A percentile compares a stretch with the other conserved stretches of the same genome.
Conservation (phyloP, 2,797 vertebrate species). For the Phalanger gymnotis region DNA sequence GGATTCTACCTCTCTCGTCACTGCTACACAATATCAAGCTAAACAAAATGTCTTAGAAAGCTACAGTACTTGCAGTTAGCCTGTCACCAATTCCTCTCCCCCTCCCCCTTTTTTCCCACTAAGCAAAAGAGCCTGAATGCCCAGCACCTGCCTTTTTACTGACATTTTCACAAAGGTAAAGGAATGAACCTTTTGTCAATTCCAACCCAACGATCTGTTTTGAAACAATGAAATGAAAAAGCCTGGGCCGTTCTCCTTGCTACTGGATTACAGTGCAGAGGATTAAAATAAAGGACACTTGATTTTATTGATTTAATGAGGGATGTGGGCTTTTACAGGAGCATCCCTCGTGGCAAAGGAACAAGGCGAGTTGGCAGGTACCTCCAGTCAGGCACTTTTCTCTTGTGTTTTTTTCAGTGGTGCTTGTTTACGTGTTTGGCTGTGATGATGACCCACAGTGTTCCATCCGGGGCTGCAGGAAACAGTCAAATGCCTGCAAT, state of each 20-base stretch:
- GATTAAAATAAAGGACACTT: constrained; percentile 86
- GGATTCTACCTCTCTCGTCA: constrained; percentile 84
- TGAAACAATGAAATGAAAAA: constrained; percentile 84
- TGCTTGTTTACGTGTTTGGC: constrained; percentile 73
- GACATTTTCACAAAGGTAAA: constrained; percentile 86
- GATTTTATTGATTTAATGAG: constrained; percentile 87
- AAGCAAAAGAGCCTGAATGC: constrained; percentile 81
- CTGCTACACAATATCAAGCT: constrained; percentile 84
- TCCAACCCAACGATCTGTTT: constrained; percentile 79
- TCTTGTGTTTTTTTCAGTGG: constrained; percentile 57
- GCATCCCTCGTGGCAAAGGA: constrained; percentile 71
- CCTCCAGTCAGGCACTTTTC: constrained; percentile 64
- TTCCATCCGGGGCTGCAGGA: constrained; percentile 70
- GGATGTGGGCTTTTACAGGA: constrained; percentile 65
- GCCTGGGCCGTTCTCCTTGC: constrained; percentile 74
- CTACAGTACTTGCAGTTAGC: constrained; percentile 79
- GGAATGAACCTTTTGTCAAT: constrained; percentile 84
- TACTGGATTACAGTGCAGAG: constrained; percentile 76
- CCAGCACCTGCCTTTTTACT: constrained; percentile 84
- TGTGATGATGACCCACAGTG: constrained; percentile 74
- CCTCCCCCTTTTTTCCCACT: constrained; percentile 61
- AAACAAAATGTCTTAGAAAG: constrained; percentile 86
- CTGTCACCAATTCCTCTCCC: constrained; percentile 77
- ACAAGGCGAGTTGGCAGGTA: constrained; percentile 63
- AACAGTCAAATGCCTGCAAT: constrained; percentile 79